Percentiles rank a stretch among this genome's conserved stretches.
These are phyloP conservation scores for Megaceryle maxima DNA, from an alignment of 2,113 vertebrate genomes.

Conservation along the genomic window DNA sequence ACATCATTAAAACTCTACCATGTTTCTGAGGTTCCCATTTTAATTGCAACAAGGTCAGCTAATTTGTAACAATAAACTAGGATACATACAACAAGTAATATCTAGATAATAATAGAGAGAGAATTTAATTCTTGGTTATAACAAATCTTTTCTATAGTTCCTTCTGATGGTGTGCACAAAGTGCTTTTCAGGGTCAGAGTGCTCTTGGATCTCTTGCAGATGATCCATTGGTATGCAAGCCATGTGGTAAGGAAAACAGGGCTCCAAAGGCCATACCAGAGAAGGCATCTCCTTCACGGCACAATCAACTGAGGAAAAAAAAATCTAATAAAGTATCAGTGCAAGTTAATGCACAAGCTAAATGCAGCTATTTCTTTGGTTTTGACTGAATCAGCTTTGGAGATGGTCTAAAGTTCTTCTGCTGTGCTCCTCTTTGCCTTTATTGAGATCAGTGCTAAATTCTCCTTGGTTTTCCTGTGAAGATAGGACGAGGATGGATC, in stretches of 20 bases:
- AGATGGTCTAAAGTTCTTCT: neutral
- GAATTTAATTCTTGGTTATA: neutral
- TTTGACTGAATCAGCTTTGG: neutral
- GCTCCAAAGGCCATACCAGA: neutral
- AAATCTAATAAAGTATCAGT: neutral
- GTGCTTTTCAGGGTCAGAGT: neutral
- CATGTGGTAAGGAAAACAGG: fast-evolving
- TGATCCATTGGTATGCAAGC: neutral
- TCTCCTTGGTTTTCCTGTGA: neutral
- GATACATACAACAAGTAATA: neutral
- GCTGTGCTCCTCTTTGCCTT: neutral
- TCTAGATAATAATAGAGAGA: neutral
- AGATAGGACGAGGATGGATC: neutral
- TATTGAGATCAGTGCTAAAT: neutral
- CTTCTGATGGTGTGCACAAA: neutral
- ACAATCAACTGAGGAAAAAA: neutral
- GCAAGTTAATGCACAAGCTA: neutral
- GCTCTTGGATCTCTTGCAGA: neutral
- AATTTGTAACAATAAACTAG: neutral
- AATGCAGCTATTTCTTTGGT: neutral
- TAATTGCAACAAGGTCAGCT: neutral
- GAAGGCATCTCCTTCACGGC: neutral
- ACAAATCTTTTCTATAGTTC: neutral
- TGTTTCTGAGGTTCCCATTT: neutral
- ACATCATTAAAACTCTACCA: neutral